Conservation (phyloP, 2,888 invertebrate genomes). For the Micoletzkya japonica region DNA sequence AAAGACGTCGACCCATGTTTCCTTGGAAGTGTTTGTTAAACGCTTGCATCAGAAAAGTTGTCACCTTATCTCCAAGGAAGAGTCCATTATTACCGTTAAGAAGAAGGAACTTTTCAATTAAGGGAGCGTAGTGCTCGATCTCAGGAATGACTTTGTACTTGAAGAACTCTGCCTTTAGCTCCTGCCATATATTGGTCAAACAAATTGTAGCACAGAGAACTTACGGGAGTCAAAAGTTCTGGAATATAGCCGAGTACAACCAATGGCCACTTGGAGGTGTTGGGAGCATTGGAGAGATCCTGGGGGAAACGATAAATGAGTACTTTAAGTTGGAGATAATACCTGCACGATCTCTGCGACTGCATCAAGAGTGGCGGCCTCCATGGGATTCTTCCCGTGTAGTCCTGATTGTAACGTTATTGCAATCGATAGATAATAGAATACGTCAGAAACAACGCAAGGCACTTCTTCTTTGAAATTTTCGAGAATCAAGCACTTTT, state of each 20-base stretch:
- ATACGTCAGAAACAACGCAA: too few species aligned
- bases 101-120: conserved; percentile 53
- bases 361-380: conserved; percentile 52
- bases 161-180: conserved; percentile 39
- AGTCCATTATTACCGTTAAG: conserved; percentile 52
- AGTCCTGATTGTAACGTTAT: conserved; percentile 30
- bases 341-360: conserved; percentile 50
- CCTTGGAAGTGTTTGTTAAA: conserved; percentile 26
- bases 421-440: neutral
- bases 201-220: too few species aligned
- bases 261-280: neutral
- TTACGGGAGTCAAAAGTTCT: too few species aligned
- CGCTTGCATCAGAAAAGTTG: neutral
- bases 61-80: conserved; percentile 47
- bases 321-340: conserved; percentile 30
- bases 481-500: too few species aligned
- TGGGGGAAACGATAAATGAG: neutral
- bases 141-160: conserved; percentile 49
- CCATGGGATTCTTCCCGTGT: conserved; percentile 45
- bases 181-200: too few species aligned
- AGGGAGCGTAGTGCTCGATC: conserved; percentile 51
- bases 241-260: neutral
- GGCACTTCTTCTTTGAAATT: too few species aligned
- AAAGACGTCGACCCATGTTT: conserved; percentile 60
- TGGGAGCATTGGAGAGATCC: neutral